Evolutionary conservation across 2,888 invertebrate species (phyloP).

Genomic region (Pocota personata): DNA sequence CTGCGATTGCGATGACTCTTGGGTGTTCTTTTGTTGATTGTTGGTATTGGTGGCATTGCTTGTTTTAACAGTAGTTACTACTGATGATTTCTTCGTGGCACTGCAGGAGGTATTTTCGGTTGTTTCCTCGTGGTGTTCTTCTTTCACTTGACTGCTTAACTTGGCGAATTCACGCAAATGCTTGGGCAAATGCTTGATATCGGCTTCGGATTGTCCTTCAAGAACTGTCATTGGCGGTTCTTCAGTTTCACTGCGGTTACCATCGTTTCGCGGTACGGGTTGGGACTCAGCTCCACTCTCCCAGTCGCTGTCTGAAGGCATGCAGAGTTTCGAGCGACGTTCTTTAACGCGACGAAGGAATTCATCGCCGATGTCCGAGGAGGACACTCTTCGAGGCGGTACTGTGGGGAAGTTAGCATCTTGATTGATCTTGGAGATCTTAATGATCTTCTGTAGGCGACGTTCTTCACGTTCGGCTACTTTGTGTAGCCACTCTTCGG

Average conservation of each 20-base stretch:
- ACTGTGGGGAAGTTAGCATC: conserved; percentile 61
- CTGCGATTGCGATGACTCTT: conserved; percentile 11
- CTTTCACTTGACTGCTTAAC: conserved; percentile 80
- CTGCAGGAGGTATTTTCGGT: conserved; percentile 79
- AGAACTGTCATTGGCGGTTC: conserved; percentile 86
- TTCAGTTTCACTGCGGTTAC: conserved; percentile 76
- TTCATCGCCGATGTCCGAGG: conserved; percentile 86
- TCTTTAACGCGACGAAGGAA: conserved; percentile 90
- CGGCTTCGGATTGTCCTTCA: conserved; percentile 86
- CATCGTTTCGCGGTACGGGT: conserved; percentile 80
- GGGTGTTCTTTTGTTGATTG: conserved; percentile 3
- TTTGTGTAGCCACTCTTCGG: conserved; percentile 91
- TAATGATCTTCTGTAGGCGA: conserved; percentile 91
- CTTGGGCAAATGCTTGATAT: conserved; percentile 87
- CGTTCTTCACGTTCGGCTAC: conserved; percentile 91
- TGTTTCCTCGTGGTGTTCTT: conserved; percentile 78
- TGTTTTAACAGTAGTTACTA: conserved; percentile 80
- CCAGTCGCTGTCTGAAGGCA: conserved; percentile 87
- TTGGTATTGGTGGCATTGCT: conserved; percentile 25
- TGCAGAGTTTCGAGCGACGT: conserved; percentile 88
- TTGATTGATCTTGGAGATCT: conserved; percentile 86
- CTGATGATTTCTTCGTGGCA: conserved; percentile 78
- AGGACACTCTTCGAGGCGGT: conserved; percentile 68
- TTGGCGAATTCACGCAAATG: conserved; percentile 92
- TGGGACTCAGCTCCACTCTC: conserved; percentile 85